Percentiles rank a stretch among this genome's conserved stretches.
Conservation (phyloP, 2,888 invertebrate genomes). For the Ormia ochracea region DNA sequence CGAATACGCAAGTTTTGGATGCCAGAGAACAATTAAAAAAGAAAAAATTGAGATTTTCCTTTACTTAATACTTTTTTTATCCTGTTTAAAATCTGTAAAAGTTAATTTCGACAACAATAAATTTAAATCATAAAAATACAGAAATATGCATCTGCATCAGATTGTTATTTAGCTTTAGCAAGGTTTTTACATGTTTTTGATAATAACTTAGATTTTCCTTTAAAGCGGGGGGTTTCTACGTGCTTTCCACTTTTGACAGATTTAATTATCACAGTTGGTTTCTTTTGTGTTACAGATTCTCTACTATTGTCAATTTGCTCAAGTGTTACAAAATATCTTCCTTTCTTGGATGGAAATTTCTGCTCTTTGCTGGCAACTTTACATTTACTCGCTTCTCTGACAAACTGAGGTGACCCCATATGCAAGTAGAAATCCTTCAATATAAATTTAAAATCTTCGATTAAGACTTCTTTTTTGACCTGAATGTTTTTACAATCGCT, state of each 20-base stretch:
- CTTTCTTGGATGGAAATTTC: constrained; percentile 6
- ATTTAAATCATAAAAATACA: not conserved
- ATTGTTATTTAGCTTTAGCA: not conserved
- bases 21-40: constrained; percentile 64
- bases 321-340: constrained; percentile 11
- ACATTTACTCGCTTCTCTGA: constrained; percentile 32
- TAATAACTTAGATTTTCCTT: not conserved
- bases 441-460: constrained; percentile 75
- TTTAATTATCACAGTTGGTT: not conserved
- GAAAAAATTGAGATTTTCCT: constrained; percentile 52
- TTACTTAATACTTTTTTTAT: not conserved
- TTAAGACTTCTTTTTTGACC: constrained; percentile 69
- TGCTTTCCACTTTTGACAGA: not conserved
- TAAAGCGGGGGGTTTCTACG: not conserved
- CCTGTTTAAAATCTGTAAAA: not conserved
- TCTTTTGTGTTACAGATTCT: not conserved
- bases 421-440: constrained; percentile 73
- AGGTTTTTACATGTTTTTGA: not conserved
- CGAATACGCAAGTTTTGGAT: constrained; percentile 55
- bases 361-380: not conserved
- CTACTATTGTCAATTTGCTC: not conserved
- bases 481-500: constrained; percentile 66
- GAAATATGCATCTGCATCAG: too few species aligned
- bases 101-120: not conserved
- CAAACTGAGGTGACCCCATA: constrained; percentile 67